A percentile compares a stretch with the other conserved stretches of the same genome.
Evolutionary conservation across 1,140 invertebrate genomes (phyloP).

Genomic region (Epicauta chinensis): DNA sequence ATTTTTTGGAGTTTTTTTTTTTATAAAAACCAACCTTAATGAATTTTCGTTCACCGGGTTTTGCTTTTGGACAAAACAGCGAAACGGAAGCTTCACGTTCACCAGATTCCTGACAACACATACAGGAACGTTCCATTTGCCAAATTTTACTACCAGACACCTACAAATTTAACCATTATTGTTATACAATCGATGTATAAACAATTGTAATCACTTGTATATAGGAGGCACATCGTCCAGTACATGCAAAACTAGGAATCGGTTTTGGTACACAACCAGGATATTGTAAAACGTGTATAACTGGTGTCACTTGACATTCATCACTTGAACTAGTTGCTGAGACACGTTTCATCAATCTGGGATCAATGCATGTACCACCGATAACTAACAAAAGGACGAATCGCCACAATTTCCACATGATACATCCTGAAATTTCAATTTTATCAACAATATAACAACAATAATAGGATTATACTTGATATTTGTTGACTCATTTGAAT

Average conservation of each 20-base stretch:
- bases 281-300: constrained; percentile 87
- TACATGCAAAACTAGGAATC: constrained; percentile 89
- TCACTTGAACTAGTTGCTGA: constrained; percentile 52
- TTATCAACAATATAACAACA: too few relatives aligned
- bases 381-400: constrained; percentile 25
- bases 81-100: constrained; percentile 84
- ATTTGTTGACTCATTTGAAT: too few relatives aligned
- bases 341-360: constrained; percentile 24
- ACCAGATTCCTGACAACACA: constrained; percentile 91
- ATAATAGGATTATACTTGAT: too few relatives aligned
- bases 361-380: constrained; percentile 36
- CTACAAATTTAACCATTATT: constrained; percentile 45
- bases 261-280: constrained; percentile 88
- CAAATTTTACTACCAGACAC: constrained; percentile 93
- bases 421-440: too few relatives aligned
- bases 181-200: background rate
- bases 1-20: too few relatives aligned
- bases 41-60: constrained; percentile 76
- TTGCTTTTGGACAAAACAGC: constrained; percentile 82
- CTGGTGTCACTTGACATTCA: constrained; percentile 85
- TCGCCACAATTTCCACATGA: constrained; percentile 20
- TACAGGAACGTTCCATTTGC: constrained; percentile 92
- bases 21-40: constrained; percentile 59
- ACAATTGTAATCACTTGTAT: constrained; percentile 66
- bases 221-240: constrained; percentile 84